Evolutionary conservation across 2,888 invertebrate genomes (phyloP).

Genomic region (Nomada goodeniana): DNA sequence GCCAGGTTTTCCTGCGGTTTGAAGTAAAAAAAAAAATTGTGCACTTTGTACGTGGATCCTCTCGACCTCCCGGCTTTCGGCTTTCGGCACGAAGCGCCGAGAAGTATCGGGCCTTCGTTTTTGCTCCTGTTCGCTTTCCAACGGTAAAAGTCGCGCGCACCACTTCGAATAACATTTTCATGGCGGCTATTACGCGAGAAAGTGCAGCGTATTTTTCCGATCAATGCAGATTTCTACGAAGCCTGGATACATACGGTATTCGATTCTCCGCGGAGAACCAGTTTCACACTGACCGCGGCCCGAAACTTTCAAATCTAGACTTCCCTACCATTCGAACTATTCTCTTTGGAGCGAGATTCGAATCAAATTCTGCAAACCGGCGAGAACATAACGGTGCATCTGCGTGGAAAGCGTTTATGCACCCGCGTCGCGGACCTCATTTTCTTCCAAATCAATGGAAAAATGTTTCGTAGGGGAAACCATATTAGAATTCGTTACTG

Average conservation of each 20-base stretch:
- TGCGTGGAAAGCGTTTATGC: conserved; percentile 8
- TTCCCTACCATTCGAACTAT: not conserved
- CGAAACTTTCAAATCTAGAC: conserved; percentile 28
- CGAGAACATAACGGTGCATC: not conserved
- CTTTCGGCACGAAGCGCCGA: not conserved
- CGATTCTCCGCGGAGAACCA: conserved; percentile 29
- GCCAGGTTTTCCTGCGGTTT: too few species aligned
- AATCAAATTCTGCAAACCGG: conserved; percentile 16
- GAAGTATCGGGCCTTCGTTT: not conserved
- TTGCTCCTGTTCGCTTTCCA: conserved; percentile 13
- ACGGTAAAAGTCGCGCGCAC: conserved; percentile 27
- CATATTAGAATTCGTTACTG: too few species aligned
- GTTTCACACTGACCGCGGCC: conserved; percentile 12
- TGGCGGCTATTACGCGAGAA: conserved; percentile 31
- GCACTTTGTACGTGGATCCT: not conserved
- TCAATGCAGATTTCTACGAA: conserved; percentile 18
- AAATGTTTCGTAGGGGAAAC: too few species aligned
- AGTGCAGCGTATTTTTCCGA: conserved; percentile 21
- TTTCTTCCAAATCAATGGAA: conserved; percentile 28
- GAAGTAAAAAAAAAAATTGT: too few species aligned
- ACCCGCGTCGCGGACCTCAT: conserved; percentile 55
- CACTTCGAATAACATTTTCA: conserved; percentile 30
- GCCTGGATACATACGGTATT: conserved; percentile 2
- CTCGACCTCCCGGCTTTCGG: not conserved
- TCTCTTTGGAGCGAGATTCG: conserved; percentile 3